Evolutionary conservation across 2,113 vertebrate species (phyloP), one percentile per base, ranked within the genome.

Genomic region (Felis chaus): DNA sequence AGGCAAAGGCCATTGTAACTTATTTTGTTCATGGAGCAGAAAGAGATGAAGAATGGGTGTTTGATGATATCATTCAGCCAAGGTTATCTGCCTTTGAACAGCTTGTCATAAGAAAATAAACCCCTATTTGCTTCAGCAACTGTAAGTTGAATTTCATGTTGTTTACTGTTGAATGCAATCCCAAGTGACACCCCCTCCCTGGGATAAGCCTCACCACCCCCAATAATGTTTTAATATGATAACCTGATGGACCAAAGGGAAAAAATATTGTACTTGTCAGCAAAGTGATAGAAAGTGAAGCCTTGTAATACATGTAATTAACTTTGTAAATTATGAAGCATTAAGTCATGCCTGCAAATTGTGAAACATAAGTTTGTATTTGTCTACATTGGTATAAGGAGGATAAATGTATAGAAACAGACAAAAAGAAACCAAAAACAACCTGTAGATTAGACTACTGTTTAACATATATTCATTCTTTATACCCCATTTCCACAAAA

Each of bases 151-250:
- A 11, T 89, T 96, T 95, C n/a, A 74, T 36, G 53, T 86, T 94
- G 95, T 97, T 97, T 97, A 79, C 53, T 63, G 1, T 94, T 95
- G 79, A 94, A 95, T 96, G 55, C 68, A 90, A 95, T 94, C 69
- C 45, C 25, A 94, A 23, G 48, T 33, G 25, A 87, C 50, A 87
- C 8, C n/a, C 73, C 16, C 79, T 90, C 76, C 55, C n/a, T 87
- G 68, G 25, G 71, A 73, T 55, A 92, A 83, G 57, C 39, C 76
- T 92, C 61, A 71, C 45, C 45, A 39, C 41, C 48, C 53, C 55
- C 23, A 36, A 87, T 82, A 89, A 89, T 94, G 71, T 86, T 89
- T 86, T 85, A 95, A 93, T 69, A 84, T 89, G 74, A 93, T 71
- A 81, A 61, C 41, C 57, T 57, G 36, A 84, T 85, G 55, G 95